Evolutionary conservation across 2,113 vertebrate genomes (phyloP).

Genomic region (Talpa occidentalis): DNA sequence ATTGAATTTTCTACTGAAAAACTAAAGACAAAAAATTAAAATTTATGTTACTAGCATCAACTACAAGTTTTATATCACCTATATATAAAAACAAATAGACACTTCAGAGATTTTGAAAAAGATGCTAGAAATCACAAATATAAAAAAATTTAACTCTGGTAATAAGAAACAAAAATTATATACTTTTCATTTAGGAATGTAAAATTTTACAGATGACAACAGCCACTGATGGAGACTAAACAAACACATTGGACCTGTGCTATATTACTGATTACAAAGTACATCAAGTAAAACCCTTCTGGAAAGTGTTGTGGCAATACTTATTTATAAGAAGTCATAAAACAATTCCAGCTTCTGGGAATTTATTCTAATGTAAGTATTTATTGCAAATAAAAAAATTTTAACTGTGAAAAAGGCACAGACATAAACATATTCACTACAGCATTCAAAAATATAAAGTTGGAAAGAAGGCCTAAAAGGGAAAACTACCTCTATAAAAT

Average conservation of each 20-base stretch:
- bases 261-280: neutral
- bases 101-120: slow-evolving; percentile 12
- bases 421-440: neutral
- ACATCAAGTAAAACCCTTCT: neutral
- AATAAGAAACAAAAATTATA: slow-evolving; percentile 16
- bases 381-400: slow-evolving; percentile 37
- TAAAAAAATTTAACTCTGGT: slow-evolving; percentile 11
- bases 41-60: slow-evolving; percentile 14
- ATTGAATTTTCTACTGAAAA: slow-evolving; percentile 52
- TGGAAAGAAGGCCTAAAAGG: neutral
- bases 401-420: slow-evolving; percentile 15
- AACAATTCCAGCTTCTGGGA: slow-evolving; percentile 33
- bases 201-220: neutral
- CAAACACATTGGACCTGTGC: neutral
- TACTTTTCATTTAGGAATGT: neutral
- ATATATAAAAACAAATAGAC: neutral
- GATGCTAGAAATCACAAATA: slow-evolving; percentile 27
- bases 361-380: neutral
- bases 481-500: neutral
- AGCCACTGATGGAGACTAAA: neutral
- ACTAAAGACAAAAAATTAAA: slow-evolving; percentile 45
- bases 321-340: neutral
- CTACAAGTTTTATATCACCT: neutral
- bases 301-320: neutral
- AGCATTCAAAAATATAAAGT: neutral